Conservation (phyloP, 2,113 vertebrate species). For the Beaufortia kweichowensis region DNA sequence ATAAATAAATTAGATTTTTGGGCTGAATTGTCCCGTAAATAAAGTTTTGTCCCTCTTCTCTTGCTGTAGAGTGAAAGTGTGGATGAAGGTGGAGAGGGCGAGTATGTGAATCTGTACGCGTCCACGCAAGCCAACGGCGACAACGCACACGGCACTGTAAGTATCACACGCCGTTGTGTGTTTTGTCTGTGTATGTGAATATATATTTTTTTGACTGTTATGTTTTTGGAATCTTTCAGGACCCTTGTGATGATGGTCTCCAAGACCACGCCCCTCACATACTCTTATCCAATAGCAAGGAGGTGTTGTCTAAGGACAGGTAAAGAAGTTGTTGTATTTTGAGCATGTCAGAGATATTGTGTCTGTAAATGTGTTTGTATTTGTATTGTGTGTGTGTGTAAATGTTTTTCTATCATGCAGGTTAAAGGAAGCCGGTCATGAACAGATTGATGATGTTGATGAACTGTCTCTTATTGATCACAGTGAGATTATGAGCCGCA, state of each 20-base stretch:
- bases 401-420: conserved; percentile 59
- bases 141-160: conserved; percentile 82
- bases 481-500: conserved; percentile 89
- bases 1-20: no score
- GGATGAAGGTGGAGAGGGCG: conserved; percentile 92
- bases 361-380: neutral
- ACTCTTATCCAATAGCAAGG: conserved; percentile 72
- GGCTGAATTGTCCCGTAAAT: no score
- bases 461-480: conserved; percentile 96
- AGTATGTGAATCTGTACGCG: conserved; percentile 93
- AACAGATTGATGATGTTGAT: conserved; percentile 84
- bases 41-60: conserved; percentile 75
- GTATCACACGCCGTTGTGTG: conserved; percentile 66
- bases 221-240: conserved; percentile 29
- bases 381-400: no score
- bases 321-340: conserved; percentile 39
- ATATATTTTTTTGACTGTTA: neutral
- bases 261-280: conserved; percentile 68
- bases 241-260: conserved; percentile 70
- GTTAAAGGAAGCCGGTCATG: conserved; percentile 78
- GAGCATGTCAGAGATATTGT: conserved; percentile 3
- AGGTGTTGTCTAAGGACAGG: conserved; percentile 71
- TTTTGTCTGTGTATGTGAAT: neutral
- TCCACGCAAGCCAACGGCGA: conserved; percentile 90
- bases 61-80: conserved; percentile 87